Conservation (phyloP, 2,113 vertebrate genomes). For the Rhizomys pruinosus region DNA sequence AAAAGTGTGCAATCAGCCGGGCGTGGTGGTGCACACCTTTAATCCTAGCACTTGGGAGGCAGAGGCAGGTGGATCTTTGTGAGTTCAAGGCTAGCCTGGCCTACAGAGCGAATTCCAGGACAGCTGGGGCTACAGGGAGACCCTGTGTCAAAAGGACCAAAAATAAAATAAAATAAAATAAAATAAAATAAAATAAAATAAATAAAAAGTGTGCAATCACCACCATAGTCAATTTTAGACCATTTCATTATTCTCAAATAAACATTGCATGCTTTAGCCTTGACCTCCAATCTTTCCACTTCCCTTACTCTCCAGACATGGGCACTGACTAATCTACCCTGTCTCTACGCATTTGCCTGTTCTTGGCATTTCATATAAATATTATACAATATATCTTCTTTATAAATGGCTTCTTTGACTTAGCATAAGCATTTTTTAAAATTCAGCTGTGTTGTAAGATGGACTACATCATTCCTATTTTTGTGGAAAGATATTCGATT, state of each 20-base stretch:
- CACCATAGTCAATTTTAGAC: slow-evolving; percentile 9
- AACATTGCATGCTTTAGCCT: not conserved
- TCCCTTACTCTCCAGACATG: not conserved
- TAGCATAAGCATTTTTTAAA: slow-evolving; percentile 22
- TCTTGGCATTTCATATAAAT: slow-evolving; percentile 38
- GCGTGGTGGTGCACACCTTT: no score
- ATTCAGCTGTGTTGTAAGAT: slow-evolving; percentile 32
- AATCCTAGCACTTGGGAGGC: no score
- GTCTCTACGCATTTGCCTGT: not conserved
- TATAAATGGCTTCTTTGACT: slow-evolving; percentile 42
- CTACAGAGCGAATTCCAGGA: no score
- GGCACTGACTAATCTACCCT: not conserved
- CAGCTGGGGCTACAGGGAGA: no score
- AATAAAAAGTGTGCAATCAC: not conserved
- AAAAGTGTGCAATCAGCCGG: not conserved
- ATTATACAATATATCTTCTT: not conserved
- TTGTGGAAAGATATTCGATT: slow-evolving; percentile 36
- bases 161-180: no score
- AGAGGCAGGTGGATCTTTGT: no score
- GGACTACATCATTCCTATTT: slow-evolving; percentile 30
- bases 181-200: accelerated
- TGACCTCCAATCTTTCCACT: not conserved
- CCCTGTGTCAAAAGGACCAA: no score
- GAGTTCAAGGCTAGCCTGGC: no score
- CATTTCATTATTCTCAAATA: slow-evolving; percentile 15